phyloP scores from a whole-genome alignment of 2,113 vertebrate species.

The Donacobius atricapilla region DNA sequence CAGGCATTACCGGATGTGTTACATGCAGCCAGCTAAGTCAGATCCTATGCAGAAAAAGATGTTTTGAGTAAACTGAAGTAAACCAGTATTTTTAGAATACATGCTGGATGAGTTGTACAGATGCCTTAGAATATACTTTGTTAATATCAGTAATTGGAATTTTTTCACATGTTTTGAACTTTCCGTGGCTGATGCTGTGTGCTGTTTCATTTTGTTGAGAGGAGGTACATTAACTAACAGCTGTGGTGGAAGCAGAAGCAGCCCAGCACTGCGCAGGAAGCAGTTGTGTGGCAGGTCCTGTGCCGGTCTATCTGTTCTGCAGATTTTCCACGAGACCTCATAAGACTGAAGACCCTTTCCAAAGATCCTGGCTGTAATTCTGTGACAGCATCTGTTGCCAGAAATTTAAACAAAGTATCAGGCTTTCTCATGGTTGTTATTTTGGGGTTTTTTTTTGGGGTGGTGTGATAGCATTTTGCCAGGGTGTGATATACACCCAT shows the following conservation, averaged over 20 bases:
- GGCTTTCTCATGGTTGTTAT: not conserved
- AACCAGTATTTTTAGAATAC: not conserved
- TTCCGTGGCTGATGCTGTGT: not conserved
- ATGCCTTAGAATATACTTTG: not conserved
- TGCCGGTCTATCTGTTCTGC: not conserved
- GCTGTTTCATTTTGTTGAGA: not conserved
- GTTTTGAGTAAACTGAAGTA: not conserved
- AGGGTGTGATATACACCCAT: not conserved
- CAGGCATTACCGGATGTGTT: not conserved
- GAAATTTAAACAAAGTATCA: not conserved
- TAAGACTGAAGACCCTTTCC: not conserved
- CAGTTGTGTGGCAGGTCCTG: not conserved
- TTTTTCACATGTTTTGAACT: not conserved
- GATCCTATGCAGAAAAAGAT: not conserved
- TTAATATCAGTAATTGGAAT: not conserved
- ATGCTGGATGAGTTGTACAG: not conserved
- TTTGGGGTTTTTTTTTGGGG: accelerated
- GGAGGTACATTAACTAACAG: accelerated
- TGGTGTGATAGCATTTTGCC: accelerated
- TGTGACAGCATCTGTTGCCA: not conserved
- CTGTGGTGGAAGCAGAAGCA: not conserved
- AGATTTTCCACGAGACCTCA: not conserved
- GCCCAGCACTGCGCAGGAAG: not conserved
- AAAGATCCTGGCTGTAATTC: not conserved
- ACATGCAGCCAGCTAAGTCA: not conserved